These are phyloP conservation scores for Lycaon pictus DNA, from an alignment of 2,113 vertebrate species.

Conservation along the genomic window DNA sequence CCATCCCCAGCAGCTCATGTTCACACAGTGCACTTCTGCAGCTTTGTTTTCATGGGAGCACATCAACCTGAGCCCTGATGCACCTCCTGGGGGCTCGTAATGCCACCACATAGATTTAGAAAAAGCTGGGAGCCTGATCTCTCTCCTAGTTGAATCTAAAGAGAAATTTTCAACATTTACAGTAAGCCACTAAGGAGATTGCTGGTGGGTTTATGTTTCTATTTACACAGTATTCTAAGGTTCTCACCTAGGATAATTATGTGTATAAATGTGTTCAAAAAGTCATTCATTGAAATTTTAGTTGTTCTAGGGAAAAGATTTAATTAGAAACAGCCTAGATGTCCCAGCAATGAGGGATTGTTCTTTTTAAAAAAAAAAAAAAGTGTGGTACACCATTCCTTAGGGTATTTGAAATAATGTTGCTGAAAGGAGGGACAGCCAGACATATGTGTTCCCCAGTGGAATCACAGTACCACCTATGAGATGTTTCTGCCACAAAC, in stretches of 20 bases:
- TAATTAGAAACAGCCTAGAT: neutral
- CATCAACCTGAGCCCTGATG: neutral
- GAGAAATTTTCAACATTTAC: neutral
- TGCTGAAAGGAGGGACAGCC: neutral
- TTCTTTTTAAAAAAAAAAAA: neutral
- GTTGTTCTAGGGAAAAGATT: neutral
- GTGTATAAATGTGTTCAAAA: neutral
- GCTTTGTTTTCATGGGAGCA: neutral
- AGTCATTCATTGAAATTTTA: neutral
- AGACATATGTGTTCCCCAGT: neutral
- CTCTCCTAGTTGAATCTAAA: neutral
- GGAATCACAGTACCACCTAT: neutral
- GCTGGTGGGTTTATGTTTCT: neutral
- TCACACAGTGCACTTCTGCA: accelerated
- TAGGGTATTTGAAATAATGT: neutral
- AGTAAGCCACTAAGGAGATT: neutral
- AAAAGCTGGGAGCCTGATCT: neutral
- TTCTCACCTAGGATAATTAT: neutral
- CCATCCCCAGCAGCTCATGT: neutral
- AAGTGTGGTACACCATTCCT: neutral
- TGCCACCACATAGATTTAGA: neutral
- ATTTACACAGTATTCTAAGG: neutral
- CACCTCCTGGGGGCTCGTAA: neutral
- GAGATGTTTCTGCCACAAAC: neutral
- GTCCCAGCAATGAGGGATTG: neutral